These are phyloP conservation scores for Gastrophysa polygoni DNA, from an alignment of 2,888 invertebrate genomes.

Conservation along the genomic window DNA sequence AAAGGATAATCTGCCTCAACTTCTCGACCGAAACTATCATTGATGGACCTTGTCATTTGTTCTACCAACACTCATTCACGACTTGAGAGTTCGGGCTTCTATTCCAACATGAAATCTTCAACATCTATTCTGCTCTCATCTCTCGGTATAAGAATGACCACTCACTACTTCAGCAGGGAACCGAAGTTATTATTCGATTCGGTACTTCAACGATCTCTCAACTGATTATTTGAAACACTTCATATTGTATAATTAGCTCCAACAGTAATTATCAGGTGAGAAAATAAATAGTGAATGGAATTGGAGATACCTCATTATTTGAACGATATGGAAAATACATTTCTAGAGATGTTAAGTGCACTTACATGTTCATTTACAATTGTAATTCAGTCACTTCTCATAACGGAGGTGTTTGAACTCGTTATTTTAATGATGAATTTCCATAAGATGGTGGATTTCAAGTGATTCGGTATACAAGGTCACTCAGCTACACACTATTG, in stretches of 20 bases:
- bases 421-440: constrained; percentile 13
- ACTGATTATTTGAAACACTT: not conserved
- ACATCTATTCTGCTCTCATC: no score
- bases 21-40: no score
- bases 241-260: not conserved
- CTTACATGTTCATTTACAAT: constrained; percentile 21
- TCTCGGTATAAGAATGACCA: no score
- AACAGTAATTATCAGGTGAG: not conserved
- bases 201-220: not conserved
- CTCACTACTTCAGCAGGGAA: not conserved
- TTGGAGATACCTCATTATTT: constrained; percentile 3
- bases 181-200: not conserved
- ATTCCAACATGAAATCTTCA: no score
- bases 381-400: constrained; percentile 18
- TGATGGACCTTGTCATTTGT: no score
- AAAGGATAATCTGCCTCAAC: no score
- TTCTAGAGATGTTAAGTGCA: not conserved
- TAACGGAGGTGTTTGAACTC: constrained; percentile 23
- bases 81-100: no score
- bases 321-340: constrained; percentile 4
- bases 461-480: no score
- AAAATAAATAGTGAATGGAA: constrained; percentile 5
- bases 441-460: constrained; percentile 10
- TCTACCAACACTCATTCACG: no score
- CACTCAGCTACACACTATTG: no score